These are phyloP conservation scores for Eira barbara DNA, from an alignment of 2,113 vertebrate genomes.

Conservation along the genomic window DNA sequence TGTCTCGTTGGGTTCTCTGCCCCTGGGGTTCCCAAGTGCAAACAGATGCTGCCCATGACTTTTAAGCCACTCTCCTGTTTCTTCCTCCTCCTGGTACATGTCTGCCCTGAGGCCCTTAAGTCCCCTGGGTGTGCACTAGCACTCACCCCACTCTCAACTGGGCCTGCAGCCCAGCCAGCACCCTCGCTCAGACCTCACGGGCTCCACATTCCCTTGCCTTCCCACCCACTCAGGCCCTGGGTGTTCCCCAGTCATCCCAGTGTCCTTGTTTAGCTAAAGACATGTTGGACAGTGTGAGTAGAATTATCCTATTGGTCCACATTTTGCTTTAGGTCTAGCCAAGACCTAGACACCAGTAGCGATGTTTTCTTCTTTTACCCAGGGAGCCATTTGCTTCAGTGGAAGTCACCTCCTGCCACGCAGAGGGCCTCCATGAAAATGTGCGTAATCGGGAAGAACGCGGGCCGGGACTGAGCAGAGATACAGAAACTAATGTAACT, in stretches of 20 bases:
- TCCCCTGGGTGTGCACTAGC: fast-evolving
- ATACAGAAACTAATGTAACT: neutral
- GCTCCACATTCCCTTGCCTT: fast-evolving
- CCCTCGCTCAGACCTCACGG: fast-evolving
- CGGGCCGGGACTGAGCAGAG: neutral
- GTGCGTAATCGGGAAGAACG: neutral
- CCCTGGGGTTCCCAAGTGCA: neutral
- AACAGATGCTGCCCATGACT: neutral
- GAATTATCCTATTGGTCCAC: fast-evolving
- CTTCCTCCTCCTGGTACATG: fast-evolving
- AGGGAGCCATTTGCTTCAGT: fast-evolving
- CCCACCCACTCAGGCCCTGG: fast-evolving
- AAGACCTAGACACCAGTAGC: fast-evolving
- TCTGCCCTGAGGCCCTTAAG: neutral
- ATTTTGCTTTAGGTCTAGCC: fast-evolving
- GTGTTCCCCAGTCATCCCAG: fast-evolving
- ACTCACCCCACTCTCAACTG: fast-evolving
- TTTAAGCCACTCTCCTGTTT: fast-evolving
- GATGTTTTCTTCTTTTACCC: fast-evolving
- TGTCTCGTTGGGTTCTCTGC: fast-evolving
- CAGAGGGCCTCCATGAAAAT: neutral
- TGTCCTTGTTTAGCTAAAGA: neutral
- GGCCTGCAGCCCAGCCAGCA: neutral
- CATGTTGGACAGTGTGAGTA: fast-evolving
- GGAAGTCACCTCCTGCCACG: fast-evolving